Base-by-base conservation (phyloP, 2,797 vertebrate genomes). In the Pristis pectinata region DNA sequence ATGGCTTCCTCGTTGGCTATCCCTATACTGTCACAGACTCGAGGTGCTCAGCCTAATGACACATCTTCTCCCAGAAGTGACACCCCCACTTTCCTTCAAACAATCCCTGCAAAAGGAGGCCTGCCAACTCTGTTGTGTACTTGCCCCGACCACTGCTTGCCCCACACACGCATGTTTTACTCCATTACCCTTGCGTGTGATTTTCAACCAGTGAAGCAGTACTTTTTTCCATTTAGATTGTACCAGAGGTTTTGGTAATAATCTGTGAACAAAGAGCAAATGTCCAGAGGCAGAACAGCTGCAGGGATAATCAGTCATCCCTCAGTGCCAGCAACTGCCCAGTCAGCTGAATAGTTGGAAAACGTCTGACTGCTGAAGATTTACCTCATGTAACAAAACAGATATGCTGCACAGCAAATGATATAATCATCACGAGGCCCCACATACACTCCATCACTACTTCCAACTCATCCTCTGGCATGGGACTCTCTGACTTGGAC, bases 261-360 rank as follows among this genome's bases (percentile, higher is more conserved):
- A 87, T 87, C 83, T 87, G 83, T 87, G 83, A 87, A 87, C 83
- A 87, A 87, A 59, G 83, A n/a, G 83, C 83, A 87, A 87, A 87
- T 30, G 15, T 87, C 83, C 83, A 87, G 83, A 87, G 83, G 53
- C 83, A 34, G 6, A 87, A 59, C 53, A 59, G 83, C 83, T 87
- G 83, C 83, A 59, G 56, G 83, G 83, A 87, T 87, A 87, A 87
- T 87, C 83, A 59, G 83, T 87, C 49, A 87, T 87, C 30, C 30
- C 83, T 59, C 53, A 87, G 83, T 87, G 83, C 83, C 53, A 56
- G 83, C 53, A 87, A 87, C 53, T 87, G 83, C 83, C 53, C 83
- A 34, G 53, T 87, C 83, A 87, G 83, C 83, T 85, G 30, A 87
- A 87, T 87, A 34, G 30, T 11, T 87, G 53, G 83, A 87, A 87